Conservation (phyloP, 2,888 invertebrate genomes). For the Pyrrhosoma nymphula region DNA sequence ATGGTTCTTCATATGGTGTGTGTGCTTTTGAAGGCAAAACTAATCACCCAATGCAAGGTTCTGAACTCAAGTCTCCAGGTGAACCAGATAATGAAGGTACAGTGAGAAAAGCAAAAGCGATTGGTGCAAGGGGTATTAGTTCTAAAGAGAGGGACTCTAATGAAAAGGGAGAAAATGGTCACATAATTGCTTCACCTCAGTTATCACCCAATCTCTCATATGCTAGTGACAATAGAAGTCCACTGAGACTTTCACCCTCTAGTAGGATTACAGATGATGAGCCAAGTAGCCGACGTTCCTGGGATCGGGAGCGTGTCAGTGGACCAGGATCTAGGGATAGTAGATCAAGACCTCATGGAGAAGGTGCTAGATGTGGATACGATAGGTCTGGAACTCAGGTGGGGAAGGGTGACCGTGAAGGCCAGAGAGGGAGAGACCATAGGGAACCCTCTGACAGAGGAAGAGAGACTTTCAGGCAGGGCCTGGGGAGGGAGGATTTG, state of each 20-base stretch:
- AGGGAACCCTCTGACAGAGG: not conserved
- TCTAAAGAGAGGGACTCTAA: not conserved
- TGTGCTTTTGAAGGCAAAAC: not conserved
- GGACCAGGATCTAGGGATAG: not conserved
- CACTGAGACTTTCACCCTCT: not conserved
- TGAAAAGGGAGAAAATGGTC: not conserved
- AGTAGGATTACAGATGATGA: not conserved
- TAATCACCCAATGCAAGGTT: not conserved
- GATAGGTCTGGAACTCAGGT: not conserved
- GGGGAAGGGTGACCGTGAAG: not conserved
- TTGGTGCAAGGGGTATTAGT: not conserved
- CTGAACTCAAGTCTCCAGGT: not conserved
- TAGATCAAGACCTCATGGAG: not conserved
- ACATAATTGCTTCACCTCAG: not conserved
- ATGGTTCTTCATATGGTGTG: not conserved
- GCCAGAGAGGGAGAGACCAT: not conserved
- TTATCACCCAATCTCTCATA: not conserved
- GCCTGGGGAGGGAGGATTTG: not conserved
- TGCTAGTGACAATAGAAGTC: not conserved
- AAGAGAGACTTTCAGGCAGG: not conserved
- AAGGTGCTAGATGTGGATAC: not conserved
- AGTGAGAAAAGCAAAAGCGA: not conserved
- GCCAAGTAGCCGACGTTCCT: not conserved
- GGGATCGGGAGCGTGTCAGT: not conserved
- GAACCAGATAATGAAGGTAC: not conserved